A percentile compares a stretch with the other conserved stretches of the same genome.
Evolutionary conservation across 2,113 vertebrate species (phyloP).

Genomic region (Pungitius pungitius): DNA sequence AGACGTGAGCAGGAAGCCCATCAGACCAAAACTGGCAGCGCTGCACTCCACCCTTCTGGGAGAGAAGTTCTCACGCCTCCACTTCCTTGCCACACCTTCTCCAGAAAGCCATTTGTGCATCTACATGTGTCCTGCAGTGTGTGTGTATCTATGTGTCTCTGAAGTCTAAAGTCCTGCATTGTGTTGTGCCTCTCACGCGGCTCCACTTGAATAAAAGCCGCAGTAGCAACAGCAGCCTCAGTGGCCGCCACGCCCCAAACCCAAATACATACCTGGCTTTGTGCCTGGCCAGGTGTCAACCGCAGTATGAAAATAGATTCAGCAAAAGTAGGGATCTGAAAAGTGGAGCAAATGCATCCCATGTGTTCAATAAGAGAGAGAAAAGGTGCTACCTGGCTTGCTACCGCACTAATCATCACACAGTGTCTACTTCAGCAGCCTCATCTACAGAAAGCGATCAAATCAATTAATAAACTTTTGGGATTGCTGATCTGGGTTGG

Average conservation of each 20-base stretch:
- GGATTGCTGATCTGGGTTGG: no score
- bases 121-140: constrained; percentile 13
- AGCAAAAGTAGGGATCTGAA: neutral
- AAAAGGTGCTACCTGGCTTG: neutral
- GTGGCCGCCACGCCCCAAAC: constrained; percentile 53
- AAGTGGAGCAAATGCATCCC: constrained; percentile 1
- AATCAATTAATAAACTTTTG: no score
- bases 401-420: neutral
- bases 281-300: constrained; percentile 1
- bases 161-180: constrained; percentile 66
- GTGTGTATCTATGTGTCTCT: constrained; percentile 25
- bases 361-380: neutral
- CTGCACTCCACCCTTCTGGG: neutral
- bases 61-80: constrained; percentile 14
- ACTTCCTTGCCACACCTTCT: constrained; percentile 19
- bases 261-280: constrained; percentile 41
- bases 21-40: constrained; percentile 18
- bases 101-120: constrained; percentile 20
- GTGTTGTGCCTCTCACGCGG: constrained; percentile 30
- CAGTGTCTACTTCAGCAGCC: neutral
- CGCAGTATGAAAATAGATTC: constrained; percentile 5
- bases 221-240: constrained; percentile 34
- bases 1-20: constrained; percentile 19
- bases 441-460: no score
- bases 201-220: constrained; percentile 38